Evolutionary conservation across 2,888 invertebrate genomes (phyloP), one percentile per base, ranked within the genome.

Genomic region (Campoplex nolae): DNA sequence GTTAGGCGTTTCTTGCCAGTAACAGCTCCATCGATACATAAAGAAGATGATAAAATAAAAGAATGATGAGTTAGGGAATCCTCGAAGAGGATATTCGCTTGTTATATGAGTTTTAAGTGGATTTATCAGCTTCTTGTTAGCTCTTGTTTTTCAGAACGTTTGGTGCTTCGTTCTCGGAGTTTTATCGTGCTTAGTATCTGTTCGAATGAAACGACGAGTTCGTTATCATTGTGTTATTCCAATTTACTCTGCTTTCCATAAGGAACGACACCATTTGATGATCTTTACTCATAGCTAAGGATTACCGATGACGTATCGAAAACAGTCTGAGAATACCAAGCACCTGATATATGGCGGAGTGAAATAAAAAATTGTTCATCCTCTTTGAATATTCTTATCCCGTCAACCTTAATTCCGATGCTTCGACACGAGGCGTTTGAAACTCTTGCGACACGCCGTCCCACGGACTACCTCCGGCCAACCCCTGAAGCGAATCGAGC

Each of bases 21-120:
- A 48, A 51, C 3, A 51, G 70, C n/a, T 23, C 32, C 71, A 23
- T 71, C 58, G 54, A 80, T 76, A 76, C 28, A 4, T 65, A 62
- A 67, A 51, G 56, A 32, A 75, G 70, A 78, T 75, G 54, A 83
- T 86, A 79, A 86, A 54, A 86, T 83, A 83, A 86, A 86, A 83
- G 68, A 38, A 58, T 23, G 74, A 28, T 51, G 62, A 42, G n/a
- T 48, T 83, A 42, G 45, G 13, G 8, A 79, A 58, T 70, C 58
- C 56, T 48, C 32, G 75, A 16, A 16, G 32, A 32, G 62, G 62
- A 75, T 23, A 23, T 23, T 70, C 70, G 54, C 68, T 83, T 83
- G 83, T 79, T 79, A 86, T 56, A 18, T 48, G 45, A 70, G 65
- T 68, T 75, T 51, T 54, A 48, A 56, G 42, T 28, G 58, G 48